Conservation (phyloP, 2,797 vertebrate species). For the Enteromius anoplus region DNA sequence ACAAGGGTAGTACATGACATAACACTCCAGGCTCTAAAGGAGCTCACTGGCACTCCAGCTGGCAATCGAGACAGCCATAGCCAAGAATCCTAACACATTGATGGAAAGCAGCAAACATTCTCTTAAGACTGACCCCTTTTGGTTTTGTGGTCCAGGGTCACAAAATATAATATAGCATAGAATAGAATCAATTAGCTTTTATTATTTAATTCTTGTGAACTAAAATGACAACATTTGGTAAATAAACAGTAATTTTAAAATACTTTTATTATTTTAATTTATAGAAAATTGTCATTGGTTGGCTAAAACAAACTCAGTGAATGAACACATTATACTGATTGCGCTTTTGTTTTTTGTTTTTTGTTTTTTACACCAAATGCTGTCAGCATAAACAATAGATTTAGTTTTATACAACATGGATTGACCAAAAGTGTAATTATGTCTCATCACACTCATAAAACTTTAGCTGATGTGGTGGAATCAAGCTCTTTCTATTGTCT, state of each 20-base stretch:
- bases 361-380: background rate
- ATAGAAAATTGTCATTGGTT: background rate
- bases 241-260: background rate
- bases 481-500: background rate
- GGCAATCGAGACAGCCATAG: too few relatives aligned
- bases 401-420: background rate
- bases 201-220: background rate
- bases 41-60: too few relatives aligned
- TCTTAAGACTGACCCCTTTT: too few relatives aligned
- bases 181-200: background rate
- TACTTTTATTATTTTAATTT: background rate
- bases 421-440: background rate
- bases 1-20: too few relatives aligned
- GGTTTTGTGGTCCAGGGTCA: too few relatives aligned
- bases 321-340: background rate
- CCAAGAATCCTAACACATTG: too few relatives aligned
- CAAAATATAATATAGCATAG: too few relatives aligned
- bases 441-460: background rate
- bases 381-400: slow-evolving; percentile 1
- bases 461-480: background rate
- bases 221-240: background rate
- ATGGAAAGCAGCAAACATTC: too few relatives aligned
- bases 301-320: too few relatives aligned
- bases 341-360: background rate
- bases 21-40: too few relatives aligned